Conservation (phyloP, 2,888 invertebrate genomes). For the Plagiodera versicolora region DNA sequence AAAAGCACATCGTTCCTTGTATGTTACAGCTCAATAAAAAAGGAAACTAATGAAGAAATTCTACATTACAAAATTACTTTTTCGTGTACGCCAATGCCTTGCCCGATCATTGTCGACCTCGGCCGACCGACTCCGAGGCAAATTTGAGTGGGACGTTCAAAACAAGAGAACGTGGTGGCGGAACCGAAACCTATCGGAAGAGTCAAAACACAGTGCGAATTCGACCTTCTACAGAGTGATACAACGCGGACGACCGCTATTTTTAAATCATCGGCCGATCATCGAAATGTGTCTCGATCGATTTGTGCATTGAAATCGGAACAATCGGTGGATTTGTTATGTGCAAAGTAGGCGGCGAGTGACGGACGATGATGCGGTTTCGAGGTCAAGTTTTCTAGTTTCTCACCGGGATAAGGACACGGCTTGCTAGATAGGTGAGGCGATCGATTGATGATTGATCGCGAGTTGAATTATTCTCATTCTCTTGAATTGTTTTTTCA, state of each 20-base stretch:
- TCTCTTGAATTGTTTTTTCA: too few relatives aligned
- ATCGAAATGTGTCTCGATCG: conserved; percentile 1
- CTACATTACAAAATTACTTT: not conserved
- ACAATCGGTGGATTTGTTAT: not conserved
- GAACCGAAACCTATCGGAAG: conserved; percentile 2
- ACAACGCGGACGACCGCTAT: not conserved
- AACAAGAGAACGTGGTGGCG: conserved; percentile 24
- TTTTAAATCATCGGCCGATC: not conserved
- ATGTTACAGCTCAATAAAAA: too few relatives aligned
- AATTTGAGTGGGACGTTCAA: conserved; percentile 31
- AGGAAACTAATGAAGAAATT: too few relatives aligned
- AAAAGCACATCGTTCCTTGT: too few relatives aligned
- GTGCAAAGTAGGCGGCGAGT: not conserved
- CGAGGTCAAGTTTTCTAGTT: not conserved
- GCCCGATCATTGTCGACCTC: conserved; percentile 9
- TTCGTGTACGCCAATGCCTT: not conserved
- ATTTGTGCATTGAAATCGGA: not conserved
- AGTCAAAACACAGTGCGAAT: conserved; percentile 16
- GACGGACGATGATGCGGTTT: not conserved
- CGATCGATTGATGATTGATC: not conserved
- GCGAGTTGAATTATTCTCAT: too few relatives aligned
- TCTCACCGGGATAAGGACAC: not conserved
- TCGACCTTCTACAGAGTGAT: not conserved
- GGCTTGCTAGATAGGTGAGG: not conserved
- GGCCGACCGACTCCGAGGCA: conserved; percentile 16